Evolutionary conservation across 64 coral and sea anemone genomes (phyloP), one percentile per base, ranked within the genome.

Genomic region (Montipora cactus): DNA sequence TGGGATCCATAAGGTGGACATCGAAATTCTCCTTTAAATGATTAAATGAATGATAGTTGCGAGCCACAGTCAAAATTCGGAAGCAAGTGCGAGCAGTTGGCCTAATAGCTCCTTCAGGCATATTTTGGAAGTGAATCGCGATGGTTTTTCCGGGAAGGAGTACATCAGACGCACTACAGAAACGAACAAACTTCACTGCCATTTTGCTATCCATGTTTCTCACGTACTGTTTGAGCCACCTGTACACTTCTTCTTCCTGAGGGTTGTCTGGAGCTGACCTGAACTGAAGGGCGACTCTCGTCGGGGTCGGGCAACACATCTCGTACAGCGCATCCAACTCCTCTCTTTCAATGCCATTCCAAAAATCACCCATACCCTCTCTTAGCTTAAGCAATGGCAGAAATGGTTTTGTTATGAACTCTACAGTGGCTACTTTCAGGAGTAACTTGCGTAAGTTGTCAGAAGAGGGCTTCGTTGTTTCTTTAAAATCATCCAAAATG

Each of bases 361-460:
- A 94, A 19, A 92, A 73, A 21, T 71, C 45, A n/a, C 83, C 91
- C 83, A 93, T 88, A 4, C 91, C 91, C 12, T 75, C 62, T 79
- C 83, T 19, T 5, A 93, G 16, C 37, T 88, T 87, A 8, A 28
- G 12, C 28, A 83, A 58, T 9, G 21, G 22, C 0, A 93, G 19
- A 22, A 52, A 87, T 37, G 84, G 92, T 19, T 93, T 93, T 9
- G 83, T 50, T 3, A 93, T 58, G 25, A 88, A 88, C 76, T 93
- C 84, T 28, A 47, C 12, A 11, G 61, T 74, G 53, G 68, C 92
- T 80, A 88, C 55, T 66, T 23, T 16, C 53, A 75, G 9, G 22
- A 93, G 16, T 25, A 87, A 22, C 47, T 64, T 2, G 4, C 44
- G 59, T 15, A 93, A 69, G 20, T 93, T 88, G 4, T 47, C 74